Evolutionary conservation across 1,140 invertebrate genomes (phyloP), one percentile per base, ranked within the genome.

Genomic region (Caenorhabditis remanei): DNA sequence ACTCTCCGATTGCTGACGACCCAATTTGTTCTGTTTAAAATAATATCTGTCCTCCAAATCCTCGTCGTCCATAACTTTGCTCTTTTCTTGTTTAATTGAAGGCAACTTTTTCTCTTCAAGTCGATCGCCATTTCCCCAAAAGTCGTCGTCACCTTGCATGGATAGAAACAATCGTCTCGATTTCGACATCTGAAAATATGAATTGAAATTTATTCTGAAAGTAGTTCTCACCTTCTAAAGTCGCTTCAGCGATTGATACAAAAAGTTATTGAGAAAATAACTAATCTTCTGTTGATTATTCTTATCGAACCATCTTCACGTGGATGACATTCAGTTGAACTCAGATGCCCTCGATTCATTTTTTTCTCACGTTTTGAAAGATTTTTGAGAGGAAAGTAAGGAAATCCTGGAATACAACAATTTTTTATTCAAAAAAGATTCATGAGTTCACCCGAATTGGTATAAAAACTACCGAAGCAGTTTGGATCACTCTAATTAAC

Each of bases 111-210:
- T 48, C 14, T 50, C 71, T 24, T 79, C 71, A 79, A 50, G 46
- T 16, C 46, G 43, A 50, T 79, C 71, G 16, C 71, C 71, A 50
- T 79, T 79, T 24, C 71, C 71, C 71, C 71, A 79, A 41, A 79
- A 79, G 46, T 79, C 71, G 46, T 79, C 71, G 40, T 79, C 21
- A 14, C 71, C 71, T 50, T 79, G 43, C 19, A 79, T 79, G 16
- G 71, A 79, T 48, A 79, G 71, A 79, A 79, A 79, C 46, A 79
- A 16, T 21, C 71, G 71, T 53, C 71, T 79, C 46, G 71, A 79
- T 79, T 79, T 79, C 46, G 71, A 79, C 71, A 79, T 79, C 71
- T 79, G 13, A 4, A 79, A 50, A 4, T 21, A 11, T 2, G 9
- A 24, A 6, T 50, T 79, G 5, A 6, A 21, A 21, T 14, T 75